Base-by-base conservation (phyloP, 2,113 vertebrate species). In the Rhea americana region DNA sequence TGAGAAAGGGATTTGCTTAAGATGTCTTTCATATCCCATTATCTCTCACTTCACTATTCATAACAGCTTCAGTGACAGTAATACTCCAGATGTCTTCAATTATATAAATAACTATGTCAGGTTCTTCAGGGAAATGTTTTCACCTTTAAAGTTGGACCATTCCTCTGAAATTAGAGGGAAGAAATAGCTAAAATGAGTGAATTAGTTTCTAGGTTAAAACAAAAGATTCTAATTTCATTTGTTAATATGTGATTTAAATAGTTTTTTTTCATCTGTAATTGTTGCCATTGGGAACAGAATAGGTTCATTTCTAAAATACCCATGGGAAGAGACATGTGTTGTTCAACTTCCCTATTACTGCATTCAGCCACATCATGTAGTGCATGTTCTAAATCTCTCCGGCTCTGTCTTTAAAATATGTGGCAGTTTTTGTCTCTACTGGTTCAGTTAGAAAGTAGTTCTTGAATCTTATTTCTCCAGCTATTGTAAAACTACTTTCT, bases 381-480 rank as follows among this genome's bases (percentile, higher is more conserved):
- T 39, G 16, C 13, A 13, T 7, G 37, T 68, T 47, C 35, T 88
- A 48, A 73, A 43, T 76, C 70, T 76, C 25, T 87, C 58, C 73
- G 58, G 20, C 28, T 85, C 50, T 1, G 7, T 48, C 58, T 86
- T 88, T 72, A 65, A 75, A 74, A 11, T n/a, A 19, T 28, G 11
- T 68, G 4, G 35, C 5, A 28, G 13, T 21, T 89, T 82, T 75
- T 72, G 20, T 35, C 72, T 6, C n/a, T 7, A 21, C 3, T 80
- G 12, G 7, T 19, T 6, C 2, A 82, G 2, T 70, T 65, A 0
- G 6, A 55, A 13, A 1, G 5, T 87, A 41, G 24, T 55, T 79
- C 21, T 45, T 35, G 55, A 79, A 41, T n/a, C 5, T 58, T 79
- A 13, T 47, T 82, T 85, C 7, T 55, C 21, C 13, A 82, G n/a